A percentile compares a stretch with the other conserved stretches of the same genome.
These are phyloP conservation scores for Acleris holmiana DNA, from an alignment of 2,888 invertebrate genomes.

Conservation along the genomic window DNA sequence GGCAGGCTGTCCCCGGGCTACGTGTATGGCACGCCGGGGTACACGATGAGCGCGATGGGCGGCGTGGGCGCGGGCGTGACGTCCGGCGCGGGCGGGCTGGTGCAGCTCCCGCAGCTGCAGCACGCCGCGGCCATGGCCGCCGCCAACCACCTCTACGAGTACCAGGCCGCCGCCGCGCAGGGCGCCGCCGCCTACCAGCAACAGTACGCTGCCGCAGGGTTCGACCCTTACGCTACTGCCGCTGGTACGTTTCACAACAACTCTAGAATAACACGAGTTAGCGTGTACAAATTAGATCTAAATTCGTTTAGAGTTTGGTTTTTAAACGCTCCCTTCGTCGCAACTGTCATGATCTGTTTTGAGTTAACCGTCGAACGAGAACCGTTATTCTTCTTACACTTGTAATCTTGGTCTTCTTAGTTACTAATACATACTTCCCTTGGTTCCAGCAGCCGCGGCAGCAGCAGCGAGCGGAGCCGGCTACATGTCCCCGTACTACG, in stretches of 20 bases:
- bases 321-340: no score
- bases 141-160: conserved; percentile 93
- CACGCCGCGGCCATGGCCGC: conserved; percentile 91
- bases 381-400: no score
- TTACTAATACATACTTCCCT: conserved; percentile 9
- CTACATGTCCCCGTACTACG: conserved; percentile 90
- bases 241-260: conserved; percentile 82
- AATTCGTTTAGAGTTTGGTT: no score
- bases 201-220: conserved; percentile 89
- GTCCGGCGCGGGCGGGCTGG: conserved; percentile 87
- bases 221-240: conserved; percentile 90
- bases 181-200: conserved; percentile 88
- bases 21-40: conserved; percentile 90
- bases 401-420: not conserved
- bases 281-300: no score
- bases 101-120: conserved; percentile 88
- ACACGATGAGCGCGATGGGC: conserved; percentile 89
- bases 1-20: conserved; percentile 86
- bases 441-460: conserved; percentile 66
- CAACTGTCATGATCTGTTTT: no score
- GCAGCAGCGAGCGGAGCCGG: conserved; percentile 86
- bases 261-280: not conserved
- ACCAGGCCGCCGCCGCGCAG: conserved; percentile 90
- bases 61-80: conserved; percentile 77
- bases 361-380: no score